Percentiles rank a stretch among this genome's conserved stretches.
These are phyloP conservation scores for Thinocorus orbignyianus DNA, from an alignment of 2,113 vertebrate species.

Conservation along the genomic window DNA sequence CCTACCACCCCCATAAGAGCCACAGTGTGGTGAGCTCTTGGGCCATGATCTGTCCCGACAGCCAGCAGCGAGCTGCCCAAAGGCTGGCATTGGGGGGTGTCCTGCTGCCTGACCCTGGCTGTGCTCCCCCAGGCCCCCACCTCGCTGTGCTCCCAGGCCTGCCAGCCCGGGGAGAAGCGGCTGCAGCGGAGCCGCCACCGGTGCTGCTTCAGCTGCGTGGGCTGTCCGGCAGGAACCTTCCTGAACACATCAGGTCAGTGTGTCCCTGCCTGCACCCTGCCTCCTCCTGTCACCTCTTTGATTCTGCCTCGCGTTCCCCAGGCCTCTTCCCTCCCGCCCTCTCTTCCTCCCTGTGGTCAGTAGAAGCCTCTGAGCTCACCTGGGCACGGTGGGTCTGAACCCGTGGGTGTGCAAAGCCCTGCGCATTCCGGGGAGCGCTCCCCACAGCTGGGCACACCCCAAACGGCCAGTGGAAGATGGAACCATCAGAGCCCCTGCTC, in stretches of 20 bases:
- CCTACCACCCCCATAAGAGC: background rate
- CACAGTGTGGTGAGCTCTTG: accelerated
- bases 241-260: conserved; percentile 80
- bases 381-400: accelerated
- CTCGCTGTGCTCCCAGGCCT: conserved; percentile 60
- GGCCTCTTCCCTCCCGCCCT: background rate
- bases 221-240: conserved; percentile 76
- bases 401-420: background rate
- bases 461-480: background rate
- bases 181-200: conserved; percentile 43
- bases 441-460: background rate
- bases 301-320: accelerated
- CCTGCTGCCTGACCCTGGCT: background rate
- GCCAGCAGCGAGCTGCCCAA: accelerated
- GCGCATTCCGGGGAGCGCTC: background rate
- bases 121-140: conserved; percentile 48
- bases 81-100: accelerated
- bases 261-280: accelerated
- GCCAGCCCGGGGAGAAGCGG: conserved; percentile 18
- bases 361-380: background rate
- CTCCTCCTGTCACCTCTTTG: background rate
- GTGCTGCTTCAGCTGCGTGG: conserved; percentile 81
- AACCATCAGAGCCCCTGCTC: background rate
- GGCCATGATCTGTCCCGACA: background rate
- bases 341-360: background rate